Evolutionary conservation across 2,113 vertebrate species (phyloP).

Genomic region (Morone chrysops): DNA sequence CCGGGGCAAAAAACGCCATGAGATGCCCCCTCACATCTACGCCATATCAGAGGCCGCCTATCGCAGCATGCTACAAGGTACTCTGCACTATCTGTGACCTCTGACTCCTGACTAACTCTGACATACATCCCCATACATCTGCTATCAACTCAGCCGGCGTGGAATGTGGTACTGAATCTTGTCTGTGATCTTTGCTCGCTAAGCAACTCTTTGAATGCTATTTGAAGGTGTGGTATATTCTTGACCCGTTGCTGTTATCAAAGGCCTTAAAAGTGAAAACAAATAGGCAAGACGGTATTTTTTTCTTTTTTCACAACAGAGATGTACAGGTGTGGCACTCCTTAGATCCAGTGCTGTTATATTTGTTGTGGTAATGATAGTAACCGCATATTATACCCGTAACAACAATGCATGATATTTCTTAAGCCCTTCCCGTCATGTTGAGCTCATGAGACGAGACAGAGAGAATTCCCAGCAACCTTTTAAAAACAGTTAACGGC

Average conservation of each 20-base stretch:
- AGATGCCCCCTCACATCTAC: slow-evolving; percentile 94
- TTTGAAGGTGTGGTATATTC: slow-evolving; percentile 51
- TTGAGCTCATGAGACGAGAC: slow-evolving; percentile 7
- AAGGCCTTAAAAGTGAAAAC: slow-evolving; percentile 49
- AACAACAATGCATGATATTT: slow-evolving; percentile 15
- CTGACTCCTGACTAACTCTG: slow-evolving; percentile 10
- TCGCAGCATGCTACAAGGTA: slow-evolving; percentile 96
- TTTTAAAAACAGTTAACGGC: slow-evolving; percentile 37
- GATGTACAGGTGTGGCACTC: slow-evolving; percentile 29
- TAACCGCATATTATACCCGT: slow-evolving; percentile 1
- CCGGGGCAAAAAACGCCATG: slow-evolving; percentile 93
- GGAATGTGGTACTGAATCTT: slow-evolving; percentile 7
- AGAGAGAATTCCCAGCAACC: slow-evolving; percentile 35
- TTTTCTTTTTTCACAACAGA: neutral
- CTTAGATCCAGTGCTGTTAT: neutral
- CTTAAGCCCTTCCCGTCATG: slow-evolving; percentile 9
- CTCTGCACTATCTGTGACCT: slow-evolving; percentile 42
- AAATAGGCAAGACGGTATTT: slow-evolving; percentile 15
- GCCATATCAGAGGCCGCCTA: slow-evolving; percentile 94
- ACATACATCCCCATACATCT: neutral
- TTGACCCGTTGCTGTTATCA: slow-evolving; percentile 36
- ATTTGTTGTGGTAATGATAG: slow-evolving; percentile 18
- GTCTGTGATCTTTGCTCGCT: slow-evolving; percentile 63
- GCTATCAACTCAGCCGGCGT: slow-evolving; percentile 34
- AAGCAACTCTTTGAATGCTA: neutral